Percentiles rank a stretch among this genome's conserved stretches.
These are phyloP conservation scores for Saimiri boliviensis DNA, from an alignment of 2,113 vertebrate species.

Conservation along the genomic window DNA sequence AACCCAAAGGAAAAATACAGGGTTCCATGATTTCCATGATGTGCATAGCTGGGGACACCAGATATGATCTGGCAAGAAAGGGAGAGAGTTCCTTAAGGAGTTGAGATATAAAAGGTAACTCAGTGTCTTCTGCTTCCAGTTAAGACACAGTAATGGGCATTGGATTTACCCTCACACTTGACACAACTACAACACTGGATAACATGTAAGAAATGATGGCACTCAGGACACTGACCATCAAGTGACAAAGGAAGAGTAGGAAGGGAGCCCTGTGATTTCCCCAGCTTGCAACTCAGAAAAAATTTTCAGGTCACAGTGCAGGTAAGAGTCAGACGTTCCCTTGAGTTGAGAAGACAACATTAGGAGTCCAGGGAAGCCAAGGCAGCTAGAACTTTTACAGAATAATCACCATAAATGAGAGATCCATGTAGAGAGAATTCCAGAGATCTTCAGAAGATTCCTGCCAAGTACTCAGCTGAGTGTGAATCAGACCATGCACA, in stretches of 20 bases:
- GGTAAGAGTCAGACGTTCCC: background rate
- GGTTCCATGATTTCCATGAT: background rate
- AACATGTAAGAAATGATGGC: background rate
- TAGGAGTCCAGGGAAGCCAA: background rate
- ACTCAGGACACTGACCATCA: background rate
- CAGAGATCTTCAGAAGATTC: background rate
- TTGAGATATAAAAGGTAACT: background rate
- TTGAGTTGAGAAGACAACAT: background rate
- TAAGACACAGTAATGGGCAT: background rate
- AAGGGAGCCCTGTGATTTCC: background rate
- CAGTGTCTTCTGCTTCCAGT: background rate
- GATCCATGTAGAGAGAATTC: background rate
- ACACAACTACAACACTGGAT: background rate
- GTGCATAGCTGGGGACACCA: background rate
- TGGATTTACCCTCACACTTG: background rate
- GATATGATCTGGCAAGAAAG: background rate
- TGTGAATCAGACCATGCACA: background rate
- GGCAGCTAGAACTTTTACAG: background rate
- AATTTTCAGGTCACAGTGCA: background rate
- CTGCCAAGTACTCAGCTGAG: background rate
- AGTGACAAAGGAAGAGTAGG: background rate
- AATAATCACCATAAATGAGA: background rate
- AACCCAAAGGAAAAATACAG: background rate
- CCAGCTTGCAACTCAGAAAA: background rate
- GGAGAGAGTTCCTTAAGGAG: background rate